Percentiles rank a stretch among this genome's conserved stretches.
These are phyloP conservation scores for Siniperca chuatsi DNA, from an alignment of 2,113 vertebrate genomes.

Conservation along the genomic window DNA sequence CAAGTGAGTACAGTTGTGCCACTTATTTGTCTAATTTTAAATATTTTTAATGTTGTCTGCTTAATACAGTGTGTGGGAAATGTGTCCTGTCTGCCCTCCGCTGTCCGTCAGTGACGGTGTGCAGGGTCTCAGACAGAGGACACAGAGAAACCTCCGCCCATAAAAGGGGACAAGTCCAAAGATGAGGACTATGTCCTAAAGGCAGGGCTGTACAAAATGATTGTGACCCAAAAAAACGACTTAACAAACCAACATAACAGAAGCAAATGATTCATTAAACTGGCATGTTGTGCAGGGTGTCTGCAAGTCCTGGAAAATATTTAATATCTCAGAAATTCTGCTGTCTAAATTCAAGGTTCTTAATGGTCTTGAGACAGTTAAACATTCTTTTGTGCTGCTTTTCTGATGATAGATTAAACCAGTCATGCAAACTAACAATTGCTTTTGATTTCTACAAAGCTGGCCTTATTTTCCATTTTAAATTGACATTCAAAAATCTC, in stretches of 20 bases:
- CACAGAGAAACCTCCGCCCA: conserved; percentile 65
- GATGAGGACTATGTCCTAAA: conserved; percentile 75
- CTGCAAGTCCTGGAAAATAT: background rate
- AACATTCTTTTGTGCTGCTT: background rate
- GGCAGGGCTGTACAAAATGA: conserved; percentile 72
- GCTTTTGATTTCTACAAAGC: no score
- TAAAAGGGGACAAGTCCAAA: conserved; percentile 72
- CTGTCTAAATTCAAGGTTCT: background rate
- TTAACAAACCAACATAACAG: background rate
- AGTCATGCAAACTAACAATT: background rate
- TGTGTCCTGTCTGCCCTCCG: conserved; percentile 49
- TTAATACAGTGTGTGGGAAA: no score
- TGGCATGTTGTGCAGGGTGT: background rate
- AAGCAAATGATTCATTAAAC: background rate
- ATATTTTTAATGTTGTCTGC: background rate
- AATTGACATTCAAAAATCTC: background rate
- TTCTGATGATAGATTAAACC: background rate
- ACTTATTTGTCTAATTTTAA: background rate
- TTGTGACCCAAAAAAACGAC: background rate
- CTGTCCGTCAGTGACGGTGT: conserved; percentile 48
- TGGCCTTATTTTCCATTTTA: background rate
- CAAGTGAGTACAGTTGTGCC: conserved; percentile 61
- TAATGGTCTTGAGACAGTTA: background rate
- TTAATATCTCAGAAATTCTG: background rate
- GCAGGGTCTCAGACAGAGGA: conserved; percentile 55